Percentiles rank a stretch among this genome's conserved stretches.
Conservation (phyloP, 2,888 invertebrate species). For the Lochmaea capreae region DNA sequence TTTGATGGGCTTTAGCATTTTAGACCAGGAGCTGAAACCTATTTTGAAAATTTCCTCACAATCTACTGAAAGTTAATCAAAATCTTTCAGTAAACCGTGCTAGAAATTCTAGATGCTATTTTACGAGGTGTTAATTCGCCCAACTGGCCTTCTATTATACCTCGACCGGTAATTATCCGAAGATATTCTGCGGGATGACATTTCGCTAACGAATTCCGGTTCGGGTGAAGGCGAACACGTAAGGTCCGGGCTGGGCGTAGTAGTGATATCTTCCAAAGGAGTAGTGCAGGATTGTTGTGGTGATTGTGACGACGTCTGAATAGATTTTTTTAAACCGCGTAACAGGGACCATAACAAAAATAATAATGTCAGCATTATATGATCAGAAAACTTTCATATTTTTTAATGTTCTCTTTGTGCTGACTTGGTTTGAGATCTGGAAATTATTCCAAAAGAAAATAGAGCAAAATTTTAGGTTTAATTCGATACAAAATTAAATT, state of each 20-base stretch:
- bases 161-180: slow-evolving; percentile 59
- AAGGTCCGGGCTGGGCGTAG: slow-evolving; percentile 61
- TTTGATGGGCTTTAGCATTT: too few relatives aligned
- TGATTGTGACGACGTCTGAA: slow-evolving; percentile 47
- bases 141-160: slow-evolving; percentile 48
- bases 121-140: not conserved
- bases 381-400: slow-evolving; percentile 33
- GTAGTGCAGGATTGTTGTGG: slow-evolving; percentile 27
- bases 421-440: slow-evolving; percentile 5
- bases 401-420: not conserved
- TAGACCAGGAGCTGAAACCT: slow-evolving; percentile 1
- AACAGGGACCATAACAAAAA: slow-evolving; percentile 74
- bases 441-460: slow-evolving; percentile 10
- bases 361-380: slow-evolving; percentile 72
- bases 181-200: slow-evolving; percentile 59
- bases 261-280: slow-evolving; percentile 52
- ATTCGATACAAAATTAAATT: too few relatives aligned
- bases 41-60: not conserved
- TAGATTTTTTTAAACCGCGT: slow-evolving; percentile 68
- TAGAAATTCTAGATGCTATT: not conserved
- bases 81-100: not conserved
- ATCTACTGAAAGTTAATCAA: too few relatives aligned
- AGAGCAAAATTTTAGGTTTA: not conserved
- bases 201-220: slow-evolving; percentile 58
- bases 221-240: slow-evolving; percentile 59